Base-by-base conservation (phyloP, 2,797 vertebrate genomes). In the Hoplostethus atlanticus region DNA sequence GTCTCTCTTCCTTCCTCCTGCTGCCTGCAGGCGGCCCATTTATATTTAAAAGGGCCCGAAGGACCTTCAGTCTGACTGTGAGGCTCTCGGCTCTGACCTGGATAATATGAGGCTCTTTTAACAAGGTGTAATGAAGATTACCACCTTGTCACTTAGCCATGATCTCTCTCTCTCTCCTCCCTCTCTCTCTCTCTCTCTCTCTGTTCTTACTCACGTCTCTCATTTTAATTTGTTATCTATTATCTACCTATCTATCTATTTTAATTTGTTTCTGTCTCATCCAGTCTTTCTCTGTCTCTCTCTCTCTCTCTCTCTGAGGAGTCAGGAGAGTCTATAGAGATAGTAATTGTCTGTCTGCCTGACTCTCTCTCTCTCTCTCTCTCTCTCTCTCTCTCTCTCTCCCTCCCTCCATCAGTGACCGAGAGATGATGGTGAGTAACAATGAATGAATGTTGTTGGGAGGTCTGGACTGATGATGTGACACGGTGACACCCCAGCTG, bases 71-170 rank as follows among this genome's bases (percentile, higher is more conserved):
- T 15, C 48, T 0, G 71, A 52, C 67, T 36, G 57, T 40, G 25
- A 21, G 68, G 48, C 46, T 77, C 77, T 73, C 52, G 5, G 71
- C 71, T 67, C 75, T 64, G 84, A 88, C 87, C 83, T 73, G 75
- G 63, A 76, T 79, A 76, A 76, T 73, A 70, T 69, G 76, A 57
- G 67, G 54, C 61, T 73, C 59, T 69, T 70, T 82, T 82, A 85
- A 88, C 85, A 73, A 79, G n/a, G 21, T 51, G 12, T 82, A 86
- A 89, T 85, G 76, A 89, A 86, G 84, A 64, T 64, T 38, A 57
- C 60, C 68, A 80, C 76, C 67, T 74, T 16, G 0, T 34, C 74
- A 79, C 76, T 84, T 72, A 80, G 51, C 78, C n/a, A 71, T 40
- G 57, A 71, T 51, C 62, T 77, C 48, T 51, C 61, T 63, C 74